These are phyloP conservation scores for Onychomys torridus DNA, from an alignment of 2,797 vertebrate genomes.

Conservation along the genomic window DNA sequence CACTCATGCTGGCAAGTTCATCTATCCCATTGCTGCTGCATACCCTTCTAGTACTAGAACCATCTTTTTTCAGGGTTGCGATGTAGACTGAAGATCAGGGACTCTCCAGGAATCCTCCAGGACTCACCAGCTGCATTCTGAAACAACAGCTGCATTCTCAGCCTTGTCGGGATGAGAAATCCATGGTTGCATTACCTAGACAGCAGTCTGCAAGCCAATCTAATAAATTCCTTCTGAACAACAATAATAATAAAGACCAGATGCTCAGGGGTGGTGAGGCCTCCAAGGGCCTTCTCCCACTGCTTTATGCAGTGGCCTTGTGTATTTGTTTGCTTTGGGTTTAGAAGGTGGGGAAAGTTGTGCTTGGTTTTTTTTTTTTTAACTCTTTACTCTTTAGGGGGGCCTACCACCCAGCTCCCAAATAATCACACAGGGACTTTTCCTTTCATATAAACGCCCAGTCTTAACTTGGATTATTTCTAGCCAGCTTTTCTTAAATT, in stretches of 20 bases:
- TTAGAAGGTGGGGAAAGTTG: background rate
- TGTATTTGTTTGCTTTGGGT: background rate
- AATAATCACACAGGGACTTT: too few species aligned
- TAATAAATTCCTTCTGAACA: background rate
- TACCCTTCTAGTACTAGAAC: background rate
- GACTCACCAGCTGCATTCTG: background rate
- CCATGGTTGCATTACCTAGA: background rate
- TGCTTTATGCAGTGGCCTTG: background rate
- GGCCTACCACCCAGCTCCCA: too few species aligned
- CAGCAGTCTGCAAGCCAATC: background rate
- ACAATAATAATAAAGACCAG: background rate
- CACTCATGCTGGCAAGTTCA: background rate
- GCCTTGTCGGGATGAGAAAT: background rate
- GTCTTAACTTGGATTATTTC: too few species aligned
- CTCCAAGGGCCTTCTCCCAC: background rate
- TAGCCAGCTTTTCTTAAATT: too few species aligned
- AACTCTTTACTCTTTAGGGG: too few species aligned
- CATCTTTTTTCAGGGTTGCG: background rate
- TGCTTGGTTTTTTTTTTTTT: too few species aligned
- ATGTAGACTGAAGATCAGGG: background rate
- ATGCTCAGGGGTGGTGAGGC: background rate
- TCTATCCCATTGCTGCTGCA: background rate
- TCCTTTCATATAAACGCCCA: too few species aligned
- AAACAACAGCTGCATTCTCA: background rate
- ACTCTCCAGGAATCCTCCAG: background rate